These are phyloP conservation scores for Linurgus olivaceus DNA, from an alignment of 2,797 vertebrate species.

Conservation along the genomic window DNA sequence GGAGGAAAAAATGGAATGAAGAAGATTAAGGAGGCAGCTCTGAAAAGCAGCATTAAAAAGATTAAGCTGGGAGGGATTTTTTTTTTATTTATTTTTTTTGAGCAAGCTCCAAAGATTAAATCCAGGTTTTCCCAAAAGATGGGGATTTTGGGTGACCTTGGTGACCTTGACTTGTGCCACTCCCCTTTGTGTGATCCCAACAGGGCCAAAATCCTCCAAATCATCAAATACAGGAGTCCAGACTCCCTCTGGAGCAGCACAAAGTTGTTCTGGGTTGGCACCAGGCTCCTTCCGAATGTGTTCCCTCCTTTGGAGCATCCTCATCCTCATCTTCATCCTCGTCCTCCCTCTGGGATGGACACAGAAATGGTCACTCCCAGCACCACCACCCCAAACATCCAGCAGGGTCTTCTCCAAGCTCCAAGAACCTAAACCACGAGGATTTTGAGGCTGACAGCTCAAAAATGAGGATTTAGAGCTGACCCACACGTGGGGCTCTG, in stretches of 20 bases:
- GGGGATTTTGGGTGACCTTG: neutral
- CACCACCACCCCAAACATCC: neutral
- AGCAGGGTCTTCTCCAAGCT: neutral
- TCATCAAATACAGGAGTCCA: neutral
- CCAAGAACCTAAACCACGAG: accelerated
- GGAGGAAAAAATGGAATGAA: constrained; percentile 18
- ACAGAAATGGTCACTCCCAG: neutral
- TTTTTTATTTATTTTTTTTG: neutral
- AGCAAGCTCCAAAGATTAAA: constrained; percentile 38
- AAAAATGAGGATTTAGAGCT: neutral
- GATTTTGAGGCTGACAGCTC: neutral
- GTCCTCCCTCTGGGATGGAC: accelerated
- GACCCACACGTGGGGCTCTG: accelerated
- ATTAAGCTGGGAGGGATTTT: neutral
- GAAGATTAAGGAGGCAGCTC: constrained; percentile 56
- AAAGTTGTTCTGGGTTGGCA: neutral
- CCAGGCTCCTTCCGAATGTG: neutral
- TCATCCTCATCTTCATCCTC: neutral
- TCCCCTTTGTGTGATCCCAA: neutral
- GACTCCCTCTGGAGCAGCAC: neutral
- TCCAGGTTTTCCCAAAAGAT: neutral
- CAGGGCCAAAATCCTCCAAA: neutral
- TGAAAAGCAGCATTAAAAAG: constrained; percentile 52
- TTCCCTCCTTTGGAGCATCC: neutral
- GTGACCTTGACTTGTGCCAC: neutral